Base-by-base conservation (phyloP, 2,888 invertebrate species). In the Poecilus cupreus region DNA sequence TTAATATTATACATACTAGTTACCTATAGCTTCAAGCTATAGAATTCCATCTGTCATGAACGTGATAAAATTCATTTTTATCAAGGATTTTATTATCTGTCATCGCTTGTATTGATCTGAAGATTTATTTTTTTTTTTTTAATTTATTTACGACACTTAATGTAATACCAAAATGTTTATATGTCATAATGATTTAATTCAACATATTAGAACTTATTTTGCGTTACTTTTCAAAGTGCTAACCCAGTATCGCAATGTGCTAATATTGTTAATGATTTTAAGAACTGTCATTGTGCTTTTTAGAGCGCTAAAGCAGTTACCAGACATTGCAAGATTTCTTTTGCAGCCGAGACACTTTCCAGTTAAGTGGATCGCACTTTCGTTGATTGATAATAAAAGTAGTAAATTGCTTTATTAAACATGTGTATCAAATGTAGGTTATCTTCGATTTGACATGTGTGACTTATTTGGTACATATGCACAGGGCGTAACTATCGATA, bases 361-460 rank as follows among this genome's bases (percentile, higher is more conserved):
- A 60, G 32, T 3, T 26, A 60, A 60, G 60, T 68, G 37, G 64
- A 68, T 68, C 37, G 32, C 18, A 68, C 37, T 68, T 68, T 68
- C 18, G 11, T 68, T 68, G 64, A 68, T 37, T 37, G 39, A 68
- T 37, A 68, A 60, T 60, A 26, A 60, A 68, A 68, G 11, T 37
- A 68, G 37, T 68, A 37, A 68, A 68, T 68, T 68, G 39, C 37
- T 68, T 37, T 68, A 68, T 68, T 68, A 37, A 68, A 37, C 18
- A 16, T 68, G 6, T 60, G 60, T 60, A 68, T 68, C 64, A 68
- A 68, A 68, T 68, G 64, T 68, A 68, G 64, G 64, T 68, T 68
- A 68, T 68, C 32, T 68, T 22, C 37, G 10, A 68, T 32, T 37
- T 13, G 16, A 10, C 37, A 18, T 32, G 39, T 68, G 64, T 51